Base-by-base conservation (phyloP, 2,888 invertebrate species). In the Netelia virgata region DNA sequence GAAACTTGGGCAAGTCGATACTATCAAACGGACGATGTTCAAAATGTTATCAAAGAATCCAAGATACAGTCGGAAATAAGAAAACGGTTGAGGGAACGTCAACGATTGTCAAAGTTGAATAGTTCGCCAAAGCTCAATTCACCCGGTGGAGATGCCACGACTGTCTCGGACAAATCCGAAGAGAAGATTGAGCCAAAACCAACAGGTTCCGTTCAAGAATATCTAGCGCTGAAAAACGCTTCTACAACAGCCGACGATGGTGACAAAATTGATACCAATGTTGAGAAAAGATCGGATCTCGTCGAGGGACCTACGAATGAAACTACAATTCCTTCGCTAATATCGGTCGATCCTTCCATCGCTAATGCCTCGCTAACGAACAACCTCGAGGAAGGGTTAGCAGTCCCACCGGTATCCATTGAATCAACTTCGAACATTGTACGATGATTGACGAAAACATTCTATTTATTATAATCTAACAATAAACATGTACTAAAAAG, bases 1-100 rank as follows among this genome's bases (percentile, higher is more conserved):
- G 93, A 93, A 89, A 93, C 93, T 10, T 93, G 93, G 93, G 92
- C 93, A 5, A 90, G 92, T 16, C 91, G 93, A n/a, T 93, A 93
- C 83, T 93, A 92, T 86, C 92, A 92, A 75, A 93, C 93, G 14
- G 93, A 93, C 53, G 93, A 92, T 82, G 93, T 93, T 1, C 93
- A 93, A 70, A 93, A 86, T 73, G 93, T 93, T 16, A 93, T 93
- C 72, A 93, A 93, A 83, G 93, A 93, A 72, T 93, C 93, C 1
- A 93, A 93, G 77, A 93, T 93, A 57, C 93, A 93, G 53, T 93
- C 93, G 0, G 93, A 93, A 86, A 93, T 93, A 77, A 90, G 93
- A 1, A 93, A 93, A 87, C 91, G 93, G 16, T 87, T 93, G 69
- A 86, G 93, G 28, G 93, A 93, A 87, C 89, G 93, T 23, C 93